A percentile compares a stretch with the other conserved stretches of the same genome.
Conservation (phyloP, 2,888 invertebrate species). For the Colletes collaris region DNA sequence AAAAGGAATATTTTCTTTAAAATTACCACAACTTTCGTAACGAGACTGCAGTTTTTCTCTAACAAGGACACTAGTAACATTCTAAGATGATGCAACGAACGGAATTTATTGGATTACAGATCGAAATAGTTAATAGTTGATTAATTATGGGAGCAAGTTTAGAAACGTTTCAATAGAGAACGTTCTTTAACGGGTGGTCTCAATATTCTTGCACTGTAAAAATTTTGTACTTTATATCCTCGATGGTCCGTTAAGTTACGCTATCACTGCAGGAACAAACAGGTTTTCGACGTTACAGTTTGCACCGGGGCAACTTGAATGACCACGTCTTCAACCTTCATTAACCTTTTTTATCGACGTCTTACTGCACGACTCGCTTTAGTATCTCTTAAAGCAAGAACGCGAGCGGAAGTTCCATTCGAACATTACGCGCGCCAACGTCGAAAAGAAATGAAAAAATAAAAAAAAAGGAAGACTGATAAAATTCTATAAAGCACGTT, state of each 20-base stretch:
- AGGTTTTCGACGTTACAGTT: constrained; percentile 54
- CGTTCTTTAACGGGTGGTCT: not conserved
- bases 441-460: not conserved
- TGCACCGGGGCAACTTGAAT: constrained; percentile 48
- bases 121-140: no score
- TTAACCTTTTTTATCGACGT: constrained; percentile 61
- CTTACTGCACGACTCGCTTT: constrained; percentile 34
- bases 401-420: constrained; percentile 33
- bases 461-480: no score
- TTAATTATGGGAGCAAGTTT: not conserved
- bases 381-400: constrained; percentile 11
- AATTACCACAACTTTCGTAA: no score
- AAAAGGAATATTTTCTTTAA: not conserved
- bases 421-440: not conserved
- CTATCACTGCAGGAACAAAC: constrained; percentile 55
- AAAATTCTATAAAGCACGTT: no score
- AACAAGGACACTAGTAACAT: no score
- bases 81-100: no score
- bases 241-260: constrained; percentile 55
- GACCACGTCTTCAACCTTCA: constrained; percentile 58
- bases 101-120: no score
- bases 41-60: no score
- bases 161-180: not conserved
- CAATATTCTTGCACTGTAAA: constrained; percentile 9
- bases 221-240: constrained; percentile 18